These are phyloP conservation scores for Chroicocephalus ridibundus DNA, from an alignment of 2,113 vertebrate genomes.

Conservation along the genomic window DNA sequence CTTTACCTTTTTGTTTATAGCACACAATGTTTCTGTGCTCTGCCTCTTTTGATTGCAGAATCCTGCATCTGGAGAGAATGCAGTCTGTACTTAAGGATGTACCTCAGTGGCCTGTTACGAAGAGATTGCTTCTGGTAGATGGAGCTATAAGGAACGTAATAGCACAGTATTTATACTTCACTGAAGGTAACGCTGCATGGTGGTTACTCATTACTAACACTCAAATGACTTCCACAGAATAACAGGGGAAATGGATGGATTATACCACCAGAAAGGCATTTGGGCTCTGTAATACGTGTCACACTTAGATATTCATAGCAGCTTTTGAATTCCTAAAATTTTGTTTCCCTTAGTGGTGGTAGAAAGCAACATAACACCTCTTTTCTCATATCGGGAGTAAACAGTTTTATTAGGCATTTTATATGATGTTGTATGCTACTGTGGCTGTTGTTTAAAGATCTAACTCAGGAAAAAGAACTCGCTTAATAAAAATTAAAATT, in stretches of 20 bases:
- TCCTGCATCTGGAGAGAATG: neutral
- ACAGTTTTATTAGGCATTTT: neutral
- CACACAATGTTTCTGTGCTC: neutral
- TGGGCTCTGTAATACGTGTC: neutral
- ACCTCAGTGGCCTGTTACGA: neutral
- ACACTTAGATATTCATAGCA: too few species aligned
- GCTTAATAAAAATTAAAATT: neutral
- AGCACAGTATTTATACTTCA: slow-evolving; percentile 13
- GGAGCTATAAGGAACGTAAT: neutral
- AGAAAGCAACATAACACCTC: neutral
- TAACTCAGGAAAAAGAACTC: neutral
- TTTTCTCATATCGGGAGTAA: neutral
- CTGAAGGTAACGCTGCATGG: slow-evolving; percentile 38
- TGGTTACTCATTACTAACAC: neutral
- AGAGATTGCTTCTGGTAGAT: neutral
- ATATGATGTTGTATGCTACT: neutral
- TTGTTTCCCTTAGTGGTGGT: neutral
- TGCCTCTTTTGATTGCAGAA: neutral
- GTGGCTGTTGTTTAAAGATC: neutral
- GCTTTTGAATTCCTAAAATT: neutral
- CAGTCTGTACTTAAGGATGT: neutral
- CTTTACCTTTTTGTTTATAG: neutral
- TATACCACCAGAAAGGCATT: neutral
- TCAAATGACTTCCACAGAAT: neutral
- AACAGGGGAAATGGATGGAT: neutral